phyloP scores from a whole-genome alignment of 2,888 invertebrate species.

The Chloroclystis v-ata region DNA sequence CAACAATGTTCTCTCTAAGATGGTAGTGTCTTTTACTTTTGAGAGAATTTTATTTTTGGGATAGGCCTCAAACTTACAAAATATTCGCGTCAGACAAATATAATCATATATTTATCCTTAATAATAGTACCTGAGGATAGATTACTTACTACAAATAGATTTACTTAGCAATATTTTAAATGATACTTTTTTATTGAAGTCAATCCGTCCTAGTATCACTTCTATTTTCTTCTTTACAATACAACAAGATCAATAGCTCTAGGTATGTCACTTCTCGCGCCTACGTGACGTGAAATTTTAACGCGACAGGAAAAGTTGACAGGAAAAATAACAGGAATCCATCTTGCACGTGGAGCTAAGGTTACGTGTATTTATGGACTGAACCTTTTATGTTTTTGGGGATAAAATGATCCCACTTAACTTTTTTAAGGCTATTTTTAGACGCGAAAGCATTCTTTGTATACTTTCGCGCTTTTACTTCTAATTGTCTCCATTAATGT shows the following conservation, averaged over 20 bases:
- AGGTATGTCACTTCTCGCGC: constrained; percentile 26
- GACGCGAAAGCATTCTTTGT: not conserved
- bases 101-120: too few relatives aligned
- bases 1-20: too few relatives aligned
- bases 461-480: not conserved
- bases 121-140: too few relatives aligned
- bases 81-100: too few relatives aligned
- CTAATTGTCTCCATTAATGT: too few relatives aligned
- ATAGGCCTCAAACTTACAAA: too few relatives aligned
- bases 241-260: constrained; percentile 12
- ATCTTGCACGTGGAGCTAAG: constrained; percentile 20
- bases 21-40: too few relatives aligned
- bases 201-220: not conserved
- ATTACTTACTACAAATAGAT: not conserved
- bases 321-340: constrained; percentile 21
- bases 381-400: constrained; percentile 3
- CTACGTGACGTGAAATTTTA: constrained; percentile 29
- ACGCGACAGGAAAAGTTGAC: constrained; percentile 18
- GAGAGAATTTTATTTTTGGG: too few relatives aligned
- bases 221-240: not conserved
- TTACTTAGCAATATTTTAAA: not conserved
- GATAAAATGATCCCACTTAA: constrained; percentile 4
- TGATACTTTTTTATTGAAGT: too few relatives aligned
- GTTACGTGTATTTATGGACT: constrained; percentile 15
- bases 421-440: not conserved